Evolutionary conservation across 53 echinoderm and acorn worm genomes (phyloP).

Genomic region (Hippasteria phrygiana): DNA sequence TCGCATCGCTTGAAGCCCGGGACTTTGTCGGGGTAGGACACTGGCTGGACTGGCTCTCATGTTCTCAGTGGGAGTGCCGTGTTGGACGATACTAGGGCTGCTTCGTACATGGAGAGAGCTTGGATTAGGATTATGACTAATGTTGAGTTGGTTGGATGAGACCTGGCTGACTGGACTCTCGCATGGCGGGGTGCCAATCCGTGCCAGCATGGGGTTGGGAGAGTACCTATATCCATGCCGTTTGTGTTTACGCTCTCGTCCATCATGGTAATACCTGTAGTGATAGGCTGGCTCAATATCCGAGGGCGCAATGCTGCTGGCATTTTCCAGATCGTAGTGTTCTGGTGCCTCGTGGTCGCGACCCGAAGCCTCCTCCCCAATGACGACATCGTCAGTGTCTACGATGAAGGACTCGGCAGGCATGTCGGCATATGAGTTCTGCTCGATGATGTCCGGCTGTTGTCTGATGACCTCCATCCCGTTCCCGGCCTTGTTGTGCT

Average conservation of each 20-base stretch:
- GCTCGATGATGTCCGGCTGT: slow-evolving; percentile 93
- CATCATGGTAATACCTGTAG: slow-evolving; percentile 92
- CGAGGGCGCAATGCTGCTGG: slow-evolving; percentile 95
- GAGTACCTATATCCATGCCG: slow-evolving; percentile 75
- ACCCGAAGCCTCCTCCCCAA: slow-evolving; percentile 66
- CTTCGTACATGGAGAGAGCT: slow-evolving; percentile 38
- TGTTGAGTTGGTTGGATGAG: slow-evolving; percentile 65
- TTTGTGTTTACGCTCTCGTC: slow-evolving; percentile 73
- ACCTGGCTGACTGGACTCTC: slow-evolving; percentile 82
- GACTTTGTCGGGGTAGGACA: slow-evolving; percentile 64
- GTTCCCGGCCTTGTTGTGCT: slow-evolving; percentile 49
- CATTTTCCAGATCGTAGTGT: slow-evolving; percentile 97
- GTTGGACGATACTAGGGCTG: slow-evolving; percentile 59
- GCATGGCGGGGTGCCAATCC: slow-evolving; percentile 79
- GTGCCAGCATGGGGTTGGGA: slow-evolving; percentile 89
- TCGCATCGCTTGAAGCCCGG: slow-evolving; percentile 52
- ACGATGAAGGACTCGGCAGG: slow-evolving; percentile 76
- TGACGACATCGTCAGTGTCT: slow-evolving; percentile 78
- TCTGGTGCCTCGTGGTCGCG: slow-evolving; percentile 69
- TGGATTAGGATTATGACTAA: slow-evolving; percentile 49
- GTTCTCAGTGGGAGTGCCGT: slow-evolving; percentile 70
- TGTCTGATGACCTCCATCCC: slow-evolving; percentile 61
- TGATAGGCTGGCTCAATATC: slow-evolving; percentile 97
- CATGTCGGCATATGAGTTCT: slow-evolving; percentile 72
- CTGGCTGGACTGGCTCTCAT: slow-evolving; percentile 49